Evolutionary conservation across 2,888 invertebrate genomes (phyloP), one percentile per base, ranked within the genome.

Genomic region (Standfussiana lucernea): DNA sequence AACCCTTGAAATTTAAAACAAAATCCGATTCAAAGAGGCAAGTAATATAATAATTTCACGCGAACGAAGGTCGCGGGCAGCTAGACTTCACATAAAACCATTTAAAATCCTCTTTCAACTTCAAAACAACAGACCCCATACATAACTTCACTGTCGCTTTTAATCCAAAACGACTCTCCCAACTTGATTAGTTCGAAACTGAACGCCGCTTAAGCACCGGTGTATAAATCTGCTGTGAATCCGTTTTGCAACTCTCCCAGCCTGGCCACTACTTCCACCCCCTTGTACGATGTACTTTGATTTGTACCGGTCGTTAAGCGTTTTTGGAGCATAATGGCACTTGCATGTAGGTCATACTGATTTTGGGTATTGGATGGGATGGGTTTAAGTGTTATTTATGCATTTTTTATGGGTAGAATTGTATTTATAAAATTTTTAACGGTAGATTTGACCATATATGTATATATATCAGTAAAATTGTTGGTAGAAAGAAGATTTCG

Each of bases 241-340:
- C 85, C 87, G 75, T 78, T 87, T 64, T 47, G 80, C 59, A 72
- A 45, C 68, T 71, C 62, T 64, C 80, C 67, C 78, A 11, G 45
- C 40, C 65, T 66, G 61, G 50, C 74, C 80, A 69, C 82, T 74
- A 82, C 81, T 82, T 84, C 70, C 53, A 75, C 75, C 85, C 62
- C 85, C 66, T 40, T 67, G 75, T 70, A 66, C 67, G 85, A 72
- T 78, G 84, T 68, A 72, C 70, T 82, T 82, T 78, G 84, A 87
- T 84, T 84, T 87, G 88, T 87, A 87, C 78, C 74, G 86, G 83
- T 82, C 78, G 85, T 85, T 85, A 82, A 85, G 67, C 82, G 86
- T 85, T 85, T 85, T 77, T 85, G 72, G 75, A 77, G 88, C 82
- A 72, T 75, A 87, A 84, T 84, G 81, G 81, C 71, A 72, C 47